phyloP scores from a whole-genome alignment of 2,888 invertebrate species.

The Drosophila kuntzei region DNA sequence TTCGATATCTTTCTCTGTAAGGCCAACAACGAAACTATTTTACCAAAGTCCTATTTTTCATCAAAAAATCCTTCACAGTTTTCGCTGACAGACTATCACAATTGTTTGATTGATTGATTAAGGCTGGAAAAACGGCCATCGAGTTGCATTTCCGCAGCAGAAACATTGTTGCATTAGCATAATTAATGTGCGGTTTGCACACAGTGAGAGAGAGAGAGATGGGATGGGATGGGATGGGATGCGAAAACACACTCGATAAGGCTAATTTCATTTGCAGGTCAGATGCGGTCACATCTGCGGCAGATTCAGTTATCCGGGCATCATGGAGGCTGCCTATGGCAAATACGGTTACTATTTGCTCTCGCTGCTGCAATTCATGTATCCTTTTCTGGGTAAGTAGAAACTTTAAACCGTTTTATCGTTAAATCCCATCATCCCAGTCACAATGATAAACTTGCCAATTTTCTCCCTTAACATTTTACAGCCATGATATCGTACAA shows the following conservation, averaged over 20 bases:
- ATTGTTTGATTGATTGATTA: background rate
- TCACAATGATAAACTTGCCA: conserved; percentile 10
- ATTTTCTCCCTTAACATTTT: conserved; percentile 66
- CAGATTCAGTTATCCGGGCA: conserved; percentile 90
- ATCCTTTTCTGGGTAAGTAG: conserved; percentile 92
- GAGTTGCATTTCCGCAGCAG: conserved; percentile 44
- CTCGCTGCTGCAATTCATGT: conserved; percentile 91
- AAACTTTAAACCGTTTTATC: conserved; percentile 34
- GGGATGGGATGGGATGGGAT: too few species aligned
- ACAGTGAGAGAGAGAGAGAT: background rate
- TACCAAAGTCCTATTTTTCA: too few species aligned
- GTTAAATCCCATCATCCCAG: conserved; percentile 28
- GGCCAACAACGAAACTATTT: too few species aligned
- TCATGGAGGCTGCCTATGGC: conserved; percentile 93
- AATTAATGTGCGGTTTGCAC: conserved; percentile 42
- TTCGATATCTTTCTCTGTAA: too few species aligned
- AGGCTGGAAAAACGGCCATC: too few species aligned
- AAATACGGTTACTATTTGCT: conserved; percentile 91
- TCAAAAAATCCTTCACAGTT: too few species aligned
- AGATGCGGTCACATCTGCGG: conserved; percentile 91
- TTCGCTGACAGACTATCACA: background rate
- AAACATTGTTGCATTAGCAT: conserved; percentile 47
- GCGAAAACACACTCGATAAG: conserved; percentile 12
- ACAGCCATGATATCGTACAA: conserved; percentile 95
- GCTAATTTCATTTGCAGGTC: conserved; percentile 75